Evolutionary conservation across 2,888 invertebrate species (phyloP), one percentile per base, ranked within the genome.

Genomic region (Galerucella calmariensis): DNA sequence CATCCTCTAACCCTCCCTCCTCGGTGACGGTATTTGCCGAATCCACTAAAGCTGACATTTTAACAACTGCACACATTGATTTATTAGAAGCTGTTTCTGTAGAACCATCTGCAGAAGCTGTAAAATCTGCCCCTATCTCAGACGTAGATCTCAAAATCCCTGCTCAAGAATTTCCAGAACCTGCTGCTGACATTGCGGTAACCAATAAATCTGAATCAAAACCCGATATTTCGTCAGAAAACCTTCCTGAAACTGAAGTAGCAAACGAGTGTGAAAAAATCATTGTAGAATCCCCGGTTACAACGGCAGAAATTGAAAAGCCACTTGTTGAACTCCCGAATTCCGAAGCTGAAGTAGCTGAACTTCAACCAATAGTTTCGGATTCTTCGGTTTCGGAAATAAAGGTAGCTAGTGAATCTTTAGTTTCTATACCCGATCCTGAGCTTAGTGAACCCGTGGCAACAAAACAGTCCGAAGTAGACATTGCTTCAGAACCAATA

Each of bases 1-100:
- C 93, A 81, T 90, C 92, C 86, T 92, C 92, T 86, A 92, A 92
- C 85, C 93, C 93, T 86, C 93, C 93, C 82, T 92, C 92, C 84
- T 92, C 92, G 88, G 92, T 93, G 89, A 92, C 91, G 87, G 92
- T 92, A 83, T 93, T 93, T 88, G 93, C 93, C 87, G 91, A 91
- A 85, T 90, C 91, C 85, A 91, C 91, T 79, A 92, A 92, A 90
- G 91, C 91, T 86, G 87, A 86, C 67, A 81, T 82, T 76, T 77
- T 83, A 75, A 81, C 90, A 88, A 82, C 89, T 63, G 81, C 80
- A 74, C 76, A 80, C 67, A 63, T 79, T 48, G 74, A 77, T 75
- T 73, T 74, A 73, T 53, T 77, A 58, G 72, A 77, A 59, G 48
- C 74, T 27, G 78, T 67, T 58, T 78, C 80, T 35, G 79, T 78